phyloP scores from a whole-genome alignment of 2,113 vertebrate species.

The Neolamprologus kungweensis region DNA sequence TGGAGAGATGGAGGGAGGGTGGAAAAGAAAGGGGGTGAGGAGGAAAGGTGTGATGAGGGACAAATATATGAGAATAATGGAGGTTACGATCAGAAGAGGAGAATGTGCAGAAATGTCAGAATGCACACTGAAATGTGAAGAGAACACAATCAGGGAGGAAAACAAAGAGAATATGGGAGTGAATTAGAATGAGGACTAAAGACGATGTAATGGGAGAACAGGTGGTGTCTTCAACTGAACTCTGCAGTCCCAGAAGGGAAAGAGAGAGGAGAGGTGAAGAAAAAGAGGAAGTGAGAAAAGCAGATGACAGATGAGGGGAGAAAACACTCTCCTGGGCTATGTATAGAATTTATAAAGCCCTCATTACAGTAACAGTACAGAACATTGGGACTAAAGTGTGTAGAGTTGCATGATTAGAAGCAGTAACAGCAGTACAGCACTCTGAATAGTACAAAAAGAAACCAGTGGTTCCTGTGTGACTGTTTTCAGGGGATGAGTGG shows the following conservation, averaged over 20 bases:
- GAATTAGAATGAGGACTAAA: background rate
- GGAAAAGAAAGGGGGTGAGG: background rate
- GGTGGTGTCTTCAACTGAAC: background rate
- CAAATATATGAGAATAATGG: background rate
- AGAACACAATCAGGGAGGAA: background rate
- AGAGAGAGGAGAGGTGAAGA: background rate
- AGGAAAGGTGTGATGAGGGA: background rate
- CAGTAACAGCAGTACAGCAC: background rate
- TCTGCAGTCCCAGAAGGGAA: background rate
- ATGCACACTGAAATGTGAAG: background rate
- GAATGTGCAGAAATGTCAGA: background rate
- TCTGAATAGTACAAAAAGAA: background rate
- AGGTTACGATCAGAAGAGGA: background rate
- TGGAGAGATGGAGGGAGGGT: background rate
- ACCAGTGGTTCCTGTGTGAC: background rate
- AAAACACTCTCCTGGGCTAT: constrained; percentile 5
- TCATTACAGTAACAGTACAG: background rate
- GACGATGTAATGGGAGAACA: background rate
- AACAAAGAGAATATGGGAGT: background rate
- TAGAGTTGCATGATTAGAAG: background rate
- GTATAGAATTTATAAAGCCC: background rate
- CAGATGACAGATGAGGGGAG: constrained; percentile 1
- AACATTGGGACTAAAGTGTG: background rate
- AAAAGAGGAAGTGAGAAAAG: background rate
- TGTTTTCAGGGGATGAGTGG: background rate